Base-by-base conservation (phyloP, 2,888 invertebrate genomes). In the Drosophila monieri region DNA sequence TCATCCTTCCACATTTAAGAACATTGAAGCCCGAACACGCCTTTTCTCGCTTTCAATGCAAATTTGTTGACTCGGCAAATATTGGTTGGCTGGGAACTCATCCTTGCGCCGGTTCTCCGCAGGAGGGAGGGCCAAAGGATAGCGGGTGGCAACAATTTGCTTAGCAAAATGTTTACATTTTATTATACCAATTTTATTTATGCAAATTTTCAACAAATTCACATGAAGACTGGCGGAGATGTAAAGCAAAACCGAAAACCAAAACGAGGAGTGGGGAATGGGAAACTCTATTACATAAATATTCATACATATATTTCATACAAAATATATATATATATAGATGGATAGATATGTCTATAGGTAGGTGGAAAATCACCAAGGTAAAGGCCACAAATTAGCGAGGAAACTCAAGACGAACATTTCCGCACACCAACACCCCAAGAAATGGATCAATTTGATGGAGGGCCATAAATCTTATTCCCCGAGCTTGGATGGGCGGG, bases 171-270 rank as follows among this genome's bases (percentile, higher is more conserved):
- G 84, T 80, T 80, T 80, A 83, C 79, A 85, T 80, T 80, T 80
- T 80, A 84, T 86, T 80, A 80, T 86, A 72, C 78, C 87, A 80
- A 80, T 80, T 80, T 80, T 86, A 80, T 86, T 83, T 86, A 84
- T 80, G 85, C 85, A 86, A 86, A 86, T 80, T 85, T 85, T 61
- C 41, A 49, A 67, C 77, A 83, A 73, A 77, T 66, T 77, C 53
- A 76, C 72, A 64, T 55, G 60, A 57, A 57, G 48, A 65, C 58
- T 21, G 43, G 43, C 52, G 27, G 9, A 9, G 27, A 27, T 27
- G 27, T 27, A 35, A 18, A 41, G 46, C 51, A 56, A 18, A 27
- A 6, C 37, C 27, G 27, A 27, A 27, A 27, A 27, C 8, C 27
- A 27, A 27, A 18, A 39, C 6, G 25, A 35, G 23, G 18, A 18